Evolutionary conservation across 2,797 vertebrate genomes (phyloP).

Genomic region (Mormyrus proboscirostris): DNA sequence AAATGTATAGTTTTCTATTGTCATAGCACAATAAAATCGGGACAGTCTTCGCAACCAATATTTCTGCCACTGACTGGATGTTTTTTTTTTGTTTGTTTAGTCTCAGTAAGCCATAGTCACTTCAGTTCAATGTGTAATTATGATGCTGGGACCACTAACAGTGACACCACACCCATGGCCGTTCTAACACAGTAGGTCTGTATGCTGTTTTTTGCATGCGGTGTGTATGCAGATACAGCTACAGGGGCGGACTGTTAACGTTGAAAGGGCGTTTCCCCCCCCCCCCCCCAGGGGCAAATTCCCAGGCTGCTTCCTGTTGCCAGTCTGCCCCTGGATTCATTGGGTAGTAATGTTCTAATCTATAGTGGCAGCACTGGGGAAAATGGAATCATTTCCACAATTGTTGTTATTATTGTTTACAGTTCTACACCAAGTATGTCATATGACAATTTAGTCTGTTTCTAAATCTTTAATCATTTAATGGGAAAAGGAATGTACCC

Average conservation of each 20-base stretch:
- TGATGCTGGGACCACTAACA: neutral
- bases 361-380: neutral
- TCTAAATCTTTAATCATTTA: neutral
- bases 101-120: neutral
- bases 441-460: neutral
- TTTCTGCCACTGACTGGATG: neutral
- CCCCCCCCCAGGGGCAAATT: neutral
- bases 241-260: neutral
- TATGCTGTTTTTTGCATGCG: neutral
- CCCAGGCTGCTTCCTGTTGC: neutral
- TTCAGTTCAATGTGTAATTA: neutral
- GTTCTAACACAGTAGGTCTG: neutral
- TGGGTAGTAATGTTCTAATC: neutral
- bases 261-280: too few species aligned
- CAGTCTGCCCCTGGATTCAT: neutral
- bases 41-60: neutral
- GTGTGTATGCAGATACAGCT: neutral
- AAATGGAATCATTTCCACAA: neutral
- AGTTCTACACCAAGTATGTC: neutral
- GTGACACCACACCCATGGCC: neutral
- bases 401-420: neutral
- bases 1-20: neutral
- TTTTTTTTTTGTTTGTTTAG: neutral
- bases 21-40: neutral
- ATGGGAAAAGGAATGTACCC: neutral